Percentiles rank a stretch among this genome's conserved stretches.
Conservation (phyloP, 2,113 vertebrate genomes). For the Tichodroma muraria region DNA sequence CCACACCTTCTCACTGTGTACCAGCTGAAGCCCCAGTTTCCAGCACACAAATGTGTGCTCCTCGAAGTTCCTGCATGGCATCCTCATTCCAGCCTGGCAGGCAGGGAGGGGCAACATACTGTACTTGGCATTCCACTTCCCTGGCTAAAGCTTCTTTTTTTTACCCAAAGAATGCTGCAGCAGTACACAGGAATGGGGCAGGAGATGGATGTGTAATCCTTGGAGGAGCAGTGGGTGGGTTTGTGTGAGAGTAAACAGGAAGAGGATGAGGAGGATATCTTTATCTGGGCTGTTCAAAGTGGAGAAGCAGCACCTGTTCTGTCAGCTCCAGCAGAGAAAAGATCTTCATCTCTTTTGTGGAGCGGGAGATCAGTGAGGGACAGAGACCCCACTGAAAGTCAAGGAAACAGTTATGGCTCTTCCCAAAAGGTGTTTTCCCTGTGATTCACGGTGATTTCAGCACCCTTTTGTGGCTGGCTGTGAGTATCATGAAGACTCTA, state of each 20-base stretch:
- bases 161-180: background rate
- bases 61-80: accelerated
- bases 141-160: background rate
- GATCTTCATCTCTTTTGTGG: background rate
- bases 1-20: accelerated
- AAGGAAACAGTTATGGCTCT: background rate
- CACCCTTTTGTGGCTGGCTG: background rate
- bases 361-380: background rate
- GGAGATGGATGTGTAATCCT: background rate
- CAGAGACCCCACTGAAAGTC: background rate
- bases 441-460: background rate
- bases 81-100: background rate
- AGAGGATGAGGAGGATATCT: background rate
- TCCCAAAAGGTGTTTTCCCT: background rate
- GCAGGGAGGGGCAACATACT: background rate
- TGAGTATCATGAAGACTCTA: no score
- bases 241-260: background rate
- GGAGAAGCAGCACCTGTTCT: background rate
- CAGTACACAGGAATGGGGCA: accelerated
- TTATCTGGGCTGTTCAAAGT: background rate
- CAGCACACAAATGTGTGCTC: background rate
- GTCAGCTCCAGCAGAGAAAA: background rate
- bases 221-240: background rate
- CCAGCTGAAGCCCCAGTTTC: background rate
- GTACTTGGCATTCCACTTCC: accelerated